phyloP scores from a whole-genome alignment of 2,888 invertebrate genomes.

The Caenorhabditis parvicauda region DNA sequence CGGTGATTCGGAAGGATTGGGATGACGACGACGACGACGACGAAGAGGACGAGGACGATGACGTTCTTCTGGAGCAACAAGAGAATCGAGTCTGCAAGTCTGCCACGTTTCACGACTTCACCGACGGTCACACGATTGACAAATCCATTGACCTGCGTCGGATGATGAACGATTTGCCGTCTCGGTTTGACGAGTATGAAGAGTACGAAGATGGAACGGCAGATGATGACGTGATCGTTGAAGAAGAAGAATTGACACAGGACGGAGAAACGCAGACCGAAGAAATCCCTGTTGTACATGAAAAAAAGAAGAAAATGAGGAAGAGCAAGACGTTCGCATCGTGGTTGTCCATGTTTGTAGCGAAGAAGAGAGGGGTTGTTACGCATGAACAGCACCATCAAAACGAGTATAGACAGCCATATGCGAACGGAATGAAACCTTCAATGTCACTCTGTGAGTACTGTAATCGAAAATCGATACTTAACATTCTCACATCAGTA shows the following conservation, averaged over 20 bases:
- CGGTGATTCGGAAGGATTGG: constrained; percentile 12
- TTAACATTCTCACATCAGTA: constrained; percentile 5
- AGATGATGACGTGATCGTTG: constrained; percentile 21
- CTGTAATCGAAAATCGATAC: background rate
- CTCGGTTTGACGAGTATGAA: constrained; percentile 15
- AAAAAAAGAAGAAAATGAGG: constrained; percentile 16
- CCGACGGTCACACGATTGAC: constrained; percentile 16
- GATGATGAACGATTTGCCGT: constrained; percentile 10
- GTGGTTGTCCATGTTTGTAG: constrained; percentile 26
- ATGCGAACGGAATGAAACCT: too few species aligned
- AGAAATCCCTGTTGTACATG: constrained; percentile 5
- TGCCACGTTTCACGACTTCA: constrained; percentile 28
- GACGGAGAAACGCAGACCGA: constrained; percentile 3
- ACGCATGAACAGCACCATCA: too few species aligned
- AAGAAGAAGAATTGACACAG: constrained; percentile 18
- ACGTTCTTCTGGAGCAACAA: background rate
- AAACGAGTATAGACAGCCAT: too few species aligned
- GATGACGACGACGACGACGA: constrained; percentile 18
- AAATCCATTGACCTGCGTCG: constrained; percentile 10
- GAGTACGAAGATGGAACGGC: constrained; percentile 19
- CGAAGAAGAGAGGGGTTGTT: constrained; percentile 8
- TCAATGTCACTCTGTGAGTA: too few species aligned
- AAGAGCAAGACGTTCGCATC: constrained; percentile 28
- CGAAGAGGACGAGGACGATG: constrained; percentile 10
- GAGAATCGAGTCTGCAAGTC: constrained; percentile 22